These are phyloP conservation scores for Cercocebus atys DNA, from an alignment of 2,113 vertebrate species.

Conservation along the genomic window DNA sequence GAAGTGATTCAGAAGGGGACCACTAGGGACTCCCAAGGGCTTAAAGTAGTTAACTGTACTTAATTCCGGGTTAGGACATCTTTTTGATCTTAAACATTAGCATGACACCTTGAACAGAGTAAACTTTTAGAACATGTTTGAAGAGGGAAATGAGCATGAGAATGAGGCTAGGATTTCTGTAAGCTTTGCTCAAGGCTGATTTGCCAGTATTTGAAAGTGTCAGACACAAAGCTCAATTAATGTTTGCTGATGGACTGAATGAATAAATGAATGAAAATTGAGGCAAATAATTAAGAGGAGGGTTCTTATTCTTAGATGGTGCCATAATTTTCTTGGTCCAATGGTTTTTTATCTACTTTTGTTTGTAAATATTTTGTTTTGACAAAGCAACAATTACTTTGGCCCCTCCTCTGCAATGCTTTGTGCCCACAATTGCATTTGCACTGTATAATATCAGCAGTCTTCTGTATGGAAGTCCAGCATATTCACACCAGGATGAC, in stretches of 20 bases:
- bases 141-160: background rate
- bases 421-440: background rate
- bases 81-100: background rate
- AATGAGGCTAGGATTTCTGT: background rate
- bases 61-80: background rate
- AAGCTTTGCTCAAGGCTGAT: background rate
- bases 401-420: background rate
- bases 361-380: background rate
- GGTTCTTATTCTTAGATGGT: background rate
- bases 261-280: background rate
- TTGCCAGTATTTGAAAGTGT: background rate
- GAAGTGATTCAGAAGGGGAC: background rate
- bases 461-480: background rate
- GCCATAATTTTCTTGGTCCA: background rate
- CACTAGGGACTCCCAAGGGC: background rate
- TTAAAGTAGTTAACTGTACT: background rate
- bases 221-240: background rate
- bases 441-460: background rate
- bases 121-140: background rate
- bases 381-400: background rate
- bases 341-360: background rate
- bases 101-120: background rate
- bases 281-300: background rate
- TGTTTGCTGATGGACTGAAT: background rate
- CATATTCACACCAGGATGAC: no score